Percentiles rank a stretch among this genome's conserved stretches.
These are phyloP conservation scores for Okapia johnstoni DNA, from an alignment of 2,113 vertebrate genomes.

Conservation along the genomic window DNA sequence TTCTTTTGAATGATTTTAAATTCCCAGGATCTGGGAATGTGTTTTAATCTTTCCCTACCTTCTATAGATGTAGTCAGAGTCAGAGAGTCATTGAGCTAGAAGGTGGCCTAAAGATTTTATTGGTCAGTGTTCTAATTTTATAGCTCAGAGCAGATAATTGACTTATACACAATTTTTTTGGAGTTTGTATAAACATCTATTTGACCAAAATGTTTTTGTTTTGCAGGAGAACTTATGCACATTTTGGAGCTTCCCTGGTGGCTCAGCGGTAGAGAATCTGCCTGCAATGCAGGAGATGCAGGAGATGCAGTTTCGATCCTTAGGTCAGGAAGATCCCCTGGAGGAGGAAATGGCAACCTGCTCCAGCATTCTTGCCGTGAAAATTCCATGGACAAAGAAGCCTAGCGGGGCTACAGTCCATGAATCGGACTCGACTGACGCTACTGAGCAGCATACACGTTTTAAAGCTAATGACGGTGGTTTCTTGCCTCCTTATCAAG, in stretches of 20 bases:
- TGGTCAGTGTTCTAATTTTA: neutral
- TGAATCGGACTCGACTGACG: neutral
- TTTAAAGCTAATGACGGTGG: neutral
- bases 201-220: neutral
- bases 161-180: neutral
- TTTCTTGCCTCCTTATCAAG: neutral
- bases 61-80: neutral
- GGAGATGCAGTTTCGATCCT: neutral
- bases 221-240: neutral
- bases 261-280: neutral
- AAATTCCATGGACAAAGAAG: neutral
- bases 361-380: neutral
- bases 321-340: neutral
- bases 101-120: neutral
- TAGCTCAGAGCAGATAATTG: neutral
- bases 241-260: neutral
- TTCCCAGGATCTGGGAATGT: neutral
- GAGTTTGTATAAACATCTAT: neutral
- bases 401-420: neutral
- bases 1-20: conserved; percentile 9
- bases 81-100: neutral
- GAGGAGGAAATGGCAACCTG: neutral
- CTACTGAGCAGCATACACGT: neutral
- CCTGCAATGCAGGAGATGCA: neutral
- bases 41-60: neutral